Conservation (phyloP, 1,140 invertebrate species). For the Drosophila pallidifrons region DNA sequence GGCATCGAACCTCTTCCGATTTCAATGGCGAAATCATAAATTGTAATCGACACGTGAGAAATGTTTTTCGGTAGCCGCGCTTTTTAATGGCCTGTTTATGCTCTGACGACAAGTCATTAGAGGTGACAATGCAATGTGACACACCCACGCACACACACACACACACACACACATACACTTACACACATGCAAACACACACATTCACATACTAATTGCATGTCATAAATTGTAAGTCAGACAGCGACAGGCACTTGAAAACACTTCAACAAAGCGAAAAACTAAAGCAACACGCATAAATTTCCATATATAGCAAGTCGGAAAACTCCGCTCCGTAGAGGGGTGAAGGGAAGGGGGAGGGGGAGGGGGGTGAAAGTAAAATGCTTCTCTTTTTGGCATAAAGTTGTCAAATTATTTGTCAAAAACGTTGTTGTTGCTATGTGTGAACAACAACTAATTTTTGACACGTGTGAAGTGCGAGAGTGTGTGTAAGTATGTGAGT, state of each 20-base stretch:
- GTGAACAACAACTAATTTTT: slow-evolving; percentile 72
- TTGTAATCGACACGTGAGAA: slow-evolving; percentile 56
- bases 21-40: slow-evolving; percentile 40
- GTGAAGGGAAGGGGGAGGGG: neutral
- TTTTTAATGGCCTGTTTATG: slow-evolving; percentile 79
- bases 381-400: slow-evolving; percentile 52
- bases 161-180: slow-evolving; percentile 8
- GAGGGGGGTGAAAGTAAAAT: neutral
- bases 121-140: slow-evolving; percentile 76
- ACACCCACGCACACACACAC: slow-evolving; percentile 24
- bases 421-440: slow-evolving; percentile 46
- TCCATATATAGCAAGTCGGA: slow-evolving; percentile 31
- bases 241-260: slow-evolving; percentile 52
- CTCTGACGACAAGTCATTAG: slow-evolving; percentile 69
- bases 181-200: slow-evolving; percentile 14
- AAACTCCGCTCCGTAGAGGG: slow-evolving; percentile 11
- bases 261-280: slow-evolving; percentile 45
- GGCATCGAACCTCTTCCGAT: slow-evolving; percentile 3
- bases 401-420: slow-evolving; percentile 54
- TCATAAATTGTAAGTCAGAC: slow-evolving; percentile 66
- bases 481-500: neutral
- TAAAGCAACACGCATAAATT: slow-evolving; percentile 50
- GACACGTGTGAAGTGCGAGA: slow-evolving; percentile 49
- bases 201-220: slow-evolving; percentile 61
- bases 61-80: slow-evolving; percentile 44